These are phyloP conservation scores for Syrista parreyssii DNA, from an alignment of 2,888 invertebrate species.

Conservation along the genomic window DNA sequence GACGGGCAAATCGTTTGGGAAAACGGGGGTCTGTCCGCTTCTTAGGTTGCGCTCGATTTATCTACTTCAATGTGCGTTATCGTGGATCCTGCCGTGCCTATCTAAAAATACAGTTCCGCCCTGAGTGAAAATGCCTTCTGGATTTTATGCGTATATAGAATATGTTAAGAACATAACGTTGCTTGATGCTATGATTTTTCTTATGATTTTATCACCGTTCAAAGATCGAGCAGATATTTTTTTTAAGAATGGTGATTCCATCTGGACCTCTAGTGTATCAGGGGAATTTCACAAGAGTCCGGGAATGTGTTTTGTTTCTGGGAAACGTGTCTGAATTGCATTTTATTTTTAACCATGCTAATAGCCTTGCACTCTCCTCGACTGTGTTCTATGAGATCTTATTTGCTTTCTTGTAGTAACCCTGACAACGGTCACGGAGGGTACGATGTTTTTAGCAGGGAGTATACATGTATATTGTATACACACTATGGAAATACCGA, in stretches of 20 bases:
- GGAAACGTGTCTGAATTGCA: background rate
- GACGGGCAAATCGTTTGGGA: conserved; percentile 17
- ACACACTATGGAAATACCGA: background rate
- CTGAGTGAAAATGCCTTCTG: background rate
- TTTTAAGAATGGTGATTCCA: background rate
- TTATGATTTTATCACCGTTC: background rate
- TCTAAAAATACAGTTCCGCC: background rate
- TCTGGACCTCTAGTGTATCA: background rate
- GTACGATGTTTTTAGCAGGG: background rate
- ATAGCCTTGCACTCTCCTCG: background rate
- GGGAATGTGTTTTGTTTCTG: background rate
- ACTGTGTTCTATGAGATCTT: background rate
- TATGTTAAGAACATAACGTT: background rate
- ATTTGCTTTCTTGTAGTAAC: background rate
- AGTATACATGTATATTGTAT: background rate
- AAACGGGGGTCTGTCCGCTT: background rate
- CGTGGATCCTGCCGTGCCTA: background rate
- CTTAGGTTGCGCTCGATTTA: background rate
- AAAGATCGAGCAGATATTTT: background rate
- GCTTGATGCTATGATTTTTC: background rate
- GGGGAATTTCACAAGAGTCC: background rate
- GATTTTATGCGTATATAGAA: background rate
- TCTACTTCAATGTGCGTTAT: background rate
- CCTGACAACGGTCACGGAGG: background rate
- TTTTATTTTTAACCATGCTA: background rate